Evolutionary conservation across 2,888 invertebrate species (phyloP).

Genomic region (Hydrotaea cyrtoneurina): DNA sequence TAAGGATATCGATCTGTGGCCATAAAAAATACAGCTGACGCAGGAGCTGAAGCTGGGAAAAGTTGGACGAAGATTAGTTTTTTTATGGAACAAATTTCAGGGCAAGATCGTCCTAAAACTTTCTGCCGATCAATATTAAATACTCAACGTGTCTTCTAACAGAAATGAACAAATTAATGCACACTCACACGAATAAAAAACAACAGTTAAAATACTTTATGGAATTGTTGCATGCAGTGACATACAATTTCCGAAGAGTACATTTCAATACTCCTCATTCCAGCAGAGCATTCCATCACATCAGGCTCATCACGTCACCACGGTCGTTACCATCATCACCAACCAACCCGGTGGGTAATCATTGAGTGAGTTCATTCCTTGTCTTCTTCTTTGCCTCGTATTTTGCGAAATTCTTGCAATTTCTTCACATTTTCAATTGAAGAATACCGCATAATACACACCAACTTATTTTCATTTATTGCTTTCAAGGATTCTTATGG

Average conservation of each 20-base stretch:
- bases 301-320: not conserved
- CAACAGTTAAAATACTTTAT: no score
- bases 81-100: no score
- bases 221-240: no score
- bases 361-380: not conserved
- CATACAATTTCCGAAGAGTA: not conserved
- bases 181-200: no score
- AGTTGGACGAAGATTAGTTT: no score
- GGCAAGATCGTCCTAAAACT: no score
- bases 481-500: not conserved
- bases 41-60: no score
- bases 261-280: not conserved
- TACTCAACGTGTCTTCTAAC: no score
- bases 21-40: no score
- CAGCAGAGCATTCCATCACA: not conserved
- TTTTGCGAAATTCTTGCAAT: constrained; percentile 10
- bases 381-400: not conserved
- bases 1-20: no score
- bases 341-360: not conserved
- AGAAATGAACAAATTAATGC: no score
- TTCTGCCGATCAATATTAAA: no score
- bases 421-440: constrained; percentile 32
- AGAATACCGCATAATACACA: constrained; percentile 1
- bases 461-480: constrained; percentile 14
- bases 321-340: not conserved